A percentile compares a stretch with the other conserved stretches of the same genome.
These are phyloP conservation scores for Centropristis striata DNA, from an alignment of 2,113 vertebrate genomes.

Conservation along the genomic window DNA sequence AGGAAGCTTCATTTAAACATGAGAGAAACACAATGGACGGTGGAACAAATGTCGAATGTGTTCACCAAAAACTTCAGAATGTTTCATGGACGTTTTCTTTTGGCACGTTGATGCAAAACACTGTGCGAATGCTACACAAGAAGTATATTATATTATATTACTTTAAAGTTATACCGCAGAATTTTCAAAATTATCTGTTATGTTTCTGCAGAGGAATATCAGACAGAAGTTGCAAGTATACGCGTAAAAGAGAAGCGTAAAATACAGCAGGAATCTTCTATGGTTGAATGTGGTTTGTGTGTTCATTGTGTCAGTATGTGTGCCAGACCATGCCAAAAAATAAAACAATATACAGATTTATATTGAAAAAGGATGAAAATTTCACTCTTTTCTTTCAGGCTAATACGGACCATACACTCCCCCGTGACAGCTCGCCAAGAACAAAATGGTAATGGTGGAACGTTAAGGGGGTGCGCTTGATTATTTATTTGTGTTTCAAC, in stretches of 20 bases:
- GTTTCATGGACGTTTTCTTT: too few relatives aligned
- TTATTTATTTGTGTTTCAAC: slow-evolving; percentile 87
- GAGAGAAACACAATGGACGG: too few relatives aligned
- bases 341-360: slow-evolving; percentile 35
- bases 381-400: slow-evolving; percentile 67
- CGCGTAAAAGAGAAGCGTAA: background rate
- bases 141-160: background rate
- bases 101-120: too few relatives aligned
- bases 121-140: background rate
- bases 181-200: background rate
- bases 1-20: too few relatives aligned
- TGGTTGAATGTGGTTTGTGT: background rate
- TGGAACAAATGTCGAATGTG: too few relatives aligned
- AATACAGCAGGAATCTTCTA: background rate
- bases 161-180: too few relatives aligned
- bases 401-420: slow-evolving; percentile 80
- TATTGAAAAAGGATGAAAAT: slow-evolving; percentile 67
- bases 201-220: slow-evolving; percentile 10
- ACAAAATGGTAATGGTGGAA: slow-evolving; percentile 68
- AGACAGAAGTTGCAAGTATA: background rate
- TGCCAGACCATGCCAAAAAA: slow-evolving; percentile 21
- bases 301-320: slow-evolving; percentile 22
- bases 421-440: slow-evolving; percentile 60
- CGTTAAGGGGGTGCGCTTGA: slow-evolving; percentile 70
- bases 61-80: too few relatives aligned